Percentiles rank a stretch among this genome's conserved stretches.
Evolutionary conservation across 2,888 invertebrate genomes (phyloP).

Genomic region (Chrysolina oricalcia): DNA sequence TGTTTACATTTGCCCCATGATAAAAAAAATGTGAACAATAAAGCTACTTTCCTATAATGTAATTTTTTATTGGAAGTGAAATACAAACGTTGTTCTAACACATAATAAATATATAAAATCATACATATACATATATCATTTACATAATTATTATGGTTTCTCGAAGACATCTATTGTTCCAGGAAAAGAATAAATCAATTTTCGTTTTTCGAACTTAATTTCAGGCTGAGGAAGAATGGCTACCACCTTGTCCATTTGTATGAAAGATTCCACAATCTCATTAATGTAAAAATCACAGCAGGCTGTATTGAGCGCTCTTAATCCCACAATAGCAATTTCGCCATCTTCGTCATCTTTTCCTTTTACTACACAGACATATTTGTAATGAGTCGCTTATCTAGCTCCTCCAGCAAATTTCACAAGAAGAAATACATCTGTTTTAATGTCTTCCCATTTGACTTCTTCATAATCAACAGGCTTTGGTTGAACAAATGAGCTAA

Average conservation of each 20-base stretch:
- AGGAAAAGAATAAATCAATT: constrained; percentile 28
- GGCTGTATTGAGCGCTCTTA: constrained; percentile 26
- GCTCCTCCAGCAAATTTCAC: constrained; percentile 30
- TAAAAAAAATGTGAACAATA: constrained; percentile 7
- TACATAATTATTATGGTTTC: constrained; percentile 22
- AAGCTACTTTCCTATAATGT: constrained; percentile 14
- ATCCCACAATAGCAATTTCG: constrained; percentile 28
- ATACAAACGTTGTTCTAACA: constrained; percentile 6
- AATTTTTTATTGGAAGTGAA: constrained; percentile 26
- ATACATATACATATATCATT: not conserved
- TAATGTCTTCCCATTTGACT: constrained; percentile 25
- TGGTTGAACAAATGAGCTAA: constrained; percentile 13
- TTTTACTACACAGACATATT: constrained; percentile 35
- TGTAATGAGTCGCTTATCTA: constrained; percentile 24
- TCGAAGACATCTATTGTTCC: constrained; percentile 33
- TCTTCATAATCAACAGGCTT: constrained; percentile 22
- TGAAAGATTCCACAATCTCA: not conserved
- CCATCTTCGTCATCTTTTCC: constrained; percentile 19
- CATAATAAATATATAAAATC: not conserved
- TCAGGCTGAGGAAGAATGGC: constrained; percentile 32
- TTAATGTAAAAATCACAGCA: constrained; percentile 33
- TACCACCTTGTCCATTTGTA: constrained; percentile 11
- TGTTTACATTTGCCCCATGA: constrained; percentile 26
- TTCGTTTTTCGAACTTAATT: constrained; percentile 26
- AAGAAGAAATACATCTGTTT: constrained; percentile 25